Percentiles rank a stretch among this genome's conserved stretches.
Conservation (phyloP, 2,888 invertebrate genomes). For the Hirtodrosophila histrioides region DNA sequence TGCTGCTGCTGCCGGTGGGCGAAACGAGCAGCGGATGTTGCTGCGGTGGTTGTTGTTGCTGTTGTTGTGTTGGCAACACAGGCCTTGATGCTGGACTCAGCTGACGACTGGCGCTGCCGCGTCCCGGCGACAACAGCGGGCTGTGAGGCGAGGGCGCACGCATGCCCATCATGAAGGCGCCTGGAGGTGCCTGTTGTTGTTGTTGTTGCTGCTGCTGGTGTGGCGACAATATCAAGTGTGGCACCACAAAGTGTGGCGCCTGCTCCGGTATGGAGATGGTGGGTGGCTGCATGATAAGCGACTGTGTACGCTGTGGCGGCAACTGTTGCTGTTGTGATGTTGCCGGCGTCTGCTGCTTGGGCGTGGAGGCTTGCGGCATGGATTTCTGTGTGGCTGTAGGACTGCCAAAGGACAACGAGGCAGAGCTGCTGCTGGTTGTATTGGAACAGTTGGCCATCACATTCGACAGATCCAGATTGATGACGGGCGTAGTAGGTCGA, state of each 20-base stretch:
- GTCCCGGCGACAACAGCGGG: slow-evolving; percentile 76
- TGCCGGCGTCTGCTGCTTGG: slow-evolving; percentile 65
- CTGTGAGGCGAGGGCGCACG: slow-evolving; percentile 83
- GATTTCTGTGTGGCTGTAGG: slow-evolving; percentile 60
- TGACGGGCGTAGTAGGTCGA: slow-evolving; percentile 52
- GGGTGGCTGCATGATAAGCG: slow-evolving; percentile 87
- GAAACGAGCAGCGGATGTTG: slow-evolving; percentile 57
- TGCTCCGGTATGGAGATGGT: slow-evolving; percentile 88
- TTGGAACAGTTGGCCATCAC: slow-evolving; percentile 53
- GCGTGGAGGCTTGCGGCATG: slow-evolving; percentile 64
- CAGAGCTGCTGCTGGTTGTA: slow-evolving; percentile 44
- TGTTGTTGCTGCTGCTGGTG: slow-evolving; percentile 68
- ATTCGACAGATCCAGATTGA: slow-evolving; percentile 70
- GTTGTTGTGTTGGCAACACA: slow-evolving; percentile 28
- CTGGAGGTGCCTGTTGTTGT: slow-evolving; percentile 40
- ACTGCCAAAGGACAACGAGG: slow-evolving; percentile 66
- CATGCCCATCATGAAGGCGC: slow-evolving; percentile 71
- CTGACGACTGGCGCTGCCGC: slow-evolving; percentile 69
- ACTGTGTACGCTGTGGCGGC: slow-evolving; percentile 76
- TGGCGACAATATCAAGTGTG: slow-evolving; percentile 78
- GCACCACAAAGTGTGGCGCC: slow-evolving; percentile 79
- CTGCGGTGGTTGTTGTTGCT: slow-evolving; percentile 46
- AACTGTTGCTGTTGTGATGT: slow-evolving; percentile 55
- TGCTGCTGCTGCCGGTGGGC: slow-evolving; percentile 46
- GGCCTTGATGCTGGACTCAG: slow-evolving; percentile 63